Evolutionary conservation across 2,113 vertebrate species (phyloP), one percentile per base, ranked within the genome.

Genomic region (Xenopus borealis): DNA sequence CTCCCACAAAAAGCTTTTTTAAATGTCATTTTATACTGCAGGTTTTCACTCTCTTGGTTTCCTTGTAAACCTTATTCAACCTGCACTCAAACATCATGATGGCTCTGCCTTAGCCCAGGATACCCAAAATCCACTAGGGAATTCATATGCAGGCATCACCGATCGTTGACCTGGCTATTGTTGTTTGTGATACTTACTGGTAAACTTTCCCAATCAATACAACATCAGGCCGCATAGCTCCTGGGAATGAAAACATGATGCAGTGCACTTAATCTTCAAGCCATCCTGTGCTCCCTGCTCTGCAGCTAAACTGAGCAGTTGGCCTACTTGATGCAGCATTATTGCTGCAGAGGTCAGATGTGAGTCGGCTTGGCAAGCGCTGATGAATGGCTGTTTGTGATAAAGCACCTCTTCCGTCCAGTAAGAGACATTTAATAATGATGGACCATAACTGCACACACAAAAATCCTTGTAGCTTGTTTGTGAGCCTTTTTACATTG

Each of bases 171-270:
- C 95, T 91, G 93, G 94, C 94, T 94, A 91, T 92, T 95, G 95
- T 89, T 97, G 94, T 94, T 95, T 95, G 94, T 94, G 95, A 92
- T 94, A 89, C 94, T 97, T 93, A 95, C 94, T 83, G 92, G 92
- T 92, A 95, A 97, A 98, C 94, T 96, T 96, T 94, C 79, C 79
- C 95, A 96, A 98, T 98, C 96, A 92, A 97, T 98, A 94, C 92
- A 86, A 84, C 95, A 90, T 93, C 94, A 98, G 93, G 92, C 89
- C 69, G 80, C 82, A 82, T 85, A 81, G 91, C 96, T 95, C 95
- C 90, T 88, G 96, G 96, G 95, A 97, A 91, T 88, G 90, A 89
- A 92, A 92, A 91, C 88, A 93, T 92, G 92, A 91, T 93, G 84
- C 93, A 91, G 87, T n/a, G 83, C 92, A 94, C 95, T 98, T 95